Conservation (phyloP, 2,888 invertebrate species). For the Hybos culiciformis region DNA sequence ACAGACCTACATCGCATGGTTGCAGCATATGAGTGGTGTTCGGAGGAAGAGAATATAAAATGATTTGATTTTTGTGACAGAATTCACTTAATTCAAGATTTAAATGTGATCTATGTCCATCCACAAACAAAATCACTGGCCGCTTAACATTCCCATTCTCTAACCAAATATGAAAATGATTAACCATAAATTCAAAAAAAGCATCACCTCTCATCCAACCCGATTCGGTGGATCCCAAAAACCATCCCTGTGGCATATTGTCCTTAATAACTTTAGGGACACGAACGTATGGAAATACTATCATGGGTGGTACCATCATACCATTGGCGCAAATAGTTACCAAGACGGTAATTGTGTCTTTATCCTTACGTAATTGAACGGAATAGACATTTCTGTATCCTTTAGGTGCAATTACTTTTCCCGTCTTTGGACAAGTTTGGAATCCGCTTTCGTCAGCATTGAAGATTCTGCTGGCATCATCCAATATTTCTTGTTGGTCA, state of each 20-base stretch:
- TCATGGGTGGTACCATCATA: background rate
- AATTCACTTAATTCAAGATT: constrained; percentile 7
- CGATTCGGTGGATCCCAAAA: constrained; percentile 4
- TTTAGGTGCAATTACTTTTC: constrained; percentile 1
- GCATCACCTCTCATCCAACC: constrained; percentile 6
- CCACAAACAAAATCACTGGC: constrained; percentile 9
- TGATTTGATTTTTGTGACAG: constrained; percentile 4
- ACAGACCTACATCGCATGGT: constrained; percentile 13
- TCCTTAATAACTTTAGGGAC: constrained; percentile 6
- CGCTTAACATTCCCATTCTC: background rate
- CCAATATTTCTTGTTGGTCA: background rate
- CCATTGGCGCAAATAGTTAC: background rate
- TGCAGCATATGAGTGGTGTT: constrained; percentile 15
- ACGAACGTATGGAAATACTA: background rate
- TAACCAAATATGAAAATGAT: background rate
- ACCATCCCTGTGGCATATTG: constrained; percentile 6
- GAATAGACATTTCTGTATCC: background rate
- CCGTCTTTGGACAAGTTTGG: constrained; percentile 2
- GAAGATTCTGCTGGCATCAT: too few relatives aligned
- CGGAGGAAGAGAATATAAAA: constrained; percentile 9
- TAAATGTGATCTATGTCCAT: constrained; percentile 9
- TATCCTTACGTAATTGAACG: background rate
- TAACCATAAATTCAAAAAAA: constrained; percentile 8
- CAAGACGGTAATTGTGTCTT: constrained; percentile 1
- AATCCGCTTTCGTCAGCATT: too few relatives aligned